Base-by-base conservation (phyloP, 2,113 vertebrate genomes). In the Setophaga coronata region DNA sequence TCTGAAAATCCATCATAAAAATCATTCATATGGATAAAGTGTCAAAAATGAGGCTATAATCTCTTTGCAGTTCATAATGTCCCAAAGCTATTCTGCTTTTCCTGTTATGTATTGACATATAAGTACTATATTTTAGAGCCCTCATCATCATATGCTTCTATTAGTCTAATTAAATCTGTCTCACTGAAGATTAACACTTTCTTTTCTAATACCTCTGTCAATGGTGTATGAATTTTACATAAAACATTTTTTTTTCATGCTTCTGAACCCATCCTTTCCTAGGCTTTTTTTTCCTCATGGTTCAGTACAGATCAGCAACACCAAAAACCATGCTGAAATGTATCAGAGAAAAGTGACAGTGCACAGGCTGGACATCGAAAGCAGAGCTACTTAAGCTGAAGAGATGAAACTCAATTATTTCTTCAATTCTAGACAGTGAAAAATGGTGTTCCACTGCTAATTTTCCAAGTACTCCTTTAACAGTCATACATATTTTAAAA, bases 1-100 rank as follows among this genome's bases (percentile, higher is more conserved):
- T 74, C 74, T 87, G 66, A 74, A 96, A 92, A 77, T 70, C 18
- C 29, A 57, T 79, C 42, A 71, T 80, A 81, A 89, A 95, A 76
- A 69, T 76, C 13, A 94, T 65, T 93, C 31, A 33, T 47, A 56
- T 33, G 7, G 48, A 79, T 23, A n/a, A 90, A 87, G 9, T 45
- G 16, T 82, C 65, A 95, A 67, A 69, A 91, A 21, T 74, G 38
- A 67, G 14, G 10, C 50, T 73, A 40, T 36, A 58, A 77, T 31
- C 3, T 90, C 71, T 88, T 65, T 28, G 38, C 54, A 62, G 53
- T 70, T 77, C 33, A 26, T 62, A 80, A 66, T 19, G 17, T 11
- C 19, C 20, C 6, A 34, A 74, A 87, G 53, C 78, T 48, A 40
- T 17, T 43, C 69, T 40, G 11, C 15, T 74, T 84, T 92, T 71